These are phyloP conservation scores for Lagenorhynchus albirostris DNA, from an alignment of 2,113 vertebrate species.

Conservation along the genomic window DNA sequence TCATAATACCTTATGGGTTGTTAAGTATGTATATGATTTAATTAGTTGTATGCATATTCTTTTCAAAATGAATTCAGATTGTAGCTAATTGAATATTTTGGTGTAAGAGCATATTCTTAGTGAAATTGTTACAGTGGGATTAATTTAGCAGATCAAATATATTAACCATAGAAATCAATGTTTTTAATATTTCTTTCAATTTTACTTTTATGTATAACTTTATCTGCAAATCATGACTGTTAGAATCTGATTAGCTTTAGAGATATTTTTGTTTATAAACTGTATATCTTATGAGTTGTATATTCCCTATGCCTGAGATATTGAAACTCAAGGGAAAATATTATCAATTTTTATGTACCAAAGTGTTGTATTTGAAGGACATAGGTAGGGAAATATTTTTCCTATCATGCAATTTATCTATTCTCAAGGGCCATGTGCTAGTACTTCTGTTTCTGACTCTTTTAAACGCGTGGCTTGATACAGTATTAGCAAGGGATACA, in stretches of 20 bases:
- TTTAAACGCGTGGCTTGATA: constrained; percentile 57
- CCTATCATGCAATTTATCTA: constrained; percentile 57
- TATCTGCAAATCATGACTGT: constrained; percentile 72
- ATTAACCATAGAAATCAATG: neutral
- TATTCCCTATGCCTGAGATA: constrained; percentile 52
- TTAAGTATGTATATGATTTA: constrained; percentile 12
- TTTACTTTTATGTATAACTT: constrained; percentile 71
- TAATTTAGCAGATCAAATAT: constrained; percentile 42
- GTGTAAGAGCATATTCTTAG: neutral
- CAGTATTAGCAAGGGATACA: constrained; percentile 60
- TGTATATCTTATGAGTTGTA: constrained; percentile 50
- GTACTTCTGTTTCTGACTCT: constrained; percentile 69
- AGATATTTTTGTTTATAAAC: constrained; percentile 64
- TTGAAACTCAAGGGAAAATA: constrained; percentile 70
- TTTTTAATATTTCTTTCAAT: constrained; percentile 39
- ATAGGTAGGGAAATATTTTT: constrained; percentile 66
- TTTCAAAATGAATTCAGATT: constrained; percentile 32
- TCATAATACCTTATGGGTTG: neutral
- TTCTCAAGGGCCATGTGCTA: constrained; percentile 65
- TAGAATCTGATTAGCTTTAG: constrained; percentile 66
- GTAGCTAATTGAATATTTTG: neutral
- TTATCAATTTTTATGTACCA: constrained; percentile 63
- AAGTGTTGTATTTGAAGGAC: constrained; percentile 71
- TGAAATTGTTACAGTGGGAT: constrained; percentile 3
- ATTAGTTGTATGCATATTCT: neutral